Evolutionary conservation across 2,888 invertebrate species (phyloP), one percentile per base, ranked within the genome.

Genomic region (Neelides folsomi): DNA sequence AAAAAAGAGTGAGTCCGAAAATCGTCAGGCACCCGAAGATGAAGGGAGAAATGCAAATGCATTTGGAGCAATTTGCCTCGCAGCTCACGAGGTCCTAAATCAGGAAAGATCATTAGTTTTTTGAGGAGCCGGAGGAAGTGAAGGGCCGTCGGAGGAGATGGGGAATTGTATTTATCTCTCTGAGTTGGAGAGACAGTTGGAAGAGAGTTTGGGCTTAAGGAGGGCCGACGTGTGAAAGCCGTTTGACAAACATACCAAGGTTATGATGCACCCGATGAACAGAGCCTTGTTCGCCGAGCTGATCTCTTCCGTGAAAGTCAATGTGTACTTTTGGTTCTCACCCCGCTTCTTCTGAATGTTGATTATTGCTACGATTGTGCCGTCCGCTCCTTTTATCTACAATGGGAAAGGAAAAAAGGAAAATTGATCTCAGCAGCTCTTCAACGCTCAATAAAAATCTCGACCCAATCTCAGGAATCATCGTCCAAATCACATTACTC

Each of bases 231-330:
- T 47, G 36, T 36, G 39, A 39, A 47, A 27, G 13, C 18, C 27
- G 27, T 12, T 13, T 43, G 19, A 34, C 12, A 41, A 27, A 35
- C 18, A 35, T 56, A 62, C 64, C 27, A 64, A 54, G 47, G 64
- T 64, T 40, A 64, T 58, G 48, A 61, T 62, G 55, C 62, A 64
- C 41, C 61, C 57, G 20, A 61, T 58, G 51, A 64, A 64, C 40
- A 64, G 57, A n/a, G 64, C 64, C 55, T 64, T 64, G 54, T 64
- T 64, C 37, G 64, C 62, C 50, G 57, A 47, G 57, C 61, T 61
- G 47, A 64, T 58, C 49, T 58, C 58, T 49, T 64, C 64, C 51
- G 62, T 64, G 49, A 64, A 53, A 35, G 62, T 64, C 46, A 64
- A 53, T 36, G 64, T 59, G 55, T 60, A 64, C 54, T 64, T 64